Evolutionary conservation across 1,140 invertebrate species (phyloP).

Genomic region (Heterodera carotae): DNA sequence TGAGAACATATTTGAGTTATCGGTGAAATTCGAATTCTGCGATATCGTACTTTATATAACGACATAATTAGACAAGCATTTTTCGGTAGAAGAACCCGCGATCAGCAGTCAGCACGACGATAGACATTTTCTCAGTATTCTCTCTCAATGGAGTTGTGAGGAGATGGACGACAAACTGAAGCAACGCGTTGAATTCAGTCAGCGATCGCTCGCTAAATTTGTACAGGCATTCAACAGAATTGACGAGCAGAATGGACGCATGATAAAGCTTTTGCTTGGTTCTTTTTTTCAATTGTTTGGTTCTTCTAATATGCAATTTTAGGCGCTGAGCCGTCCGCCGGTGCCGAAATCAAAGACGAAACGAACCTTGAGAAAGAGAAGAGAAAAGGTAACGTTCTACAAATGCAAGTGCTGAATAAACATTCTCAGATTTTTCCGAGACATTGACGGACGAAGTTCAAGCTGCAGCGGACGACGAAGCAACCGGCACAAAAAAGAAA

Average conservation of each 20-base stretch:
- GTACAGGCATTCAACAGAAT: slow-evolving; percentile 37
- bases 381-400: background rate
- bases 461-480: background rate
- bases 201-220: slow-evolving; percentile 39
- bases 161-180: slow-evolving; percentile 41
- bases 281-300: background rate
- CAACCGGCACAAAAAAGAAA: background rate
- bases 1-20: too few relatives aligned
- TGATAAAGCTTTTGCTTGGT: slow-evolving; percentile 8
- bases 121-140: slow-evolving; percentile 34
- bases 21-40: too few relatives aligned
- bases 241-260: slow-evolving; percentile 21
- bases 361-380: slow-evolving; percentile 4
- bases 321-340: background rate
- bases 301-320: background rate
- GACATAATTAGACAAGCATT: too few relatives aligned
- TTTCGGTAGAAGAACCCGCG: slow-evolving; percentile 30
- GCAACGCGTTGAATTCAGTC: slow-evolving; percentile 42
- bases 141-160: slow-evolving; percentile 37
- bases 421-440: background rate
- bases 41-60: too few relatives aligned
- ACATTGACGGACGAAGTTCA: background rate
- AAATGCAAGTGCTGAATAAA: background rate
- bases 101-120: slow-evolving; percentile 21
- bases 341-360: background rate